Evolutionary conservation across 2,113 vertebrate species (phyloP).

Genomic region (Leucoraja erinaceus): DNA sequence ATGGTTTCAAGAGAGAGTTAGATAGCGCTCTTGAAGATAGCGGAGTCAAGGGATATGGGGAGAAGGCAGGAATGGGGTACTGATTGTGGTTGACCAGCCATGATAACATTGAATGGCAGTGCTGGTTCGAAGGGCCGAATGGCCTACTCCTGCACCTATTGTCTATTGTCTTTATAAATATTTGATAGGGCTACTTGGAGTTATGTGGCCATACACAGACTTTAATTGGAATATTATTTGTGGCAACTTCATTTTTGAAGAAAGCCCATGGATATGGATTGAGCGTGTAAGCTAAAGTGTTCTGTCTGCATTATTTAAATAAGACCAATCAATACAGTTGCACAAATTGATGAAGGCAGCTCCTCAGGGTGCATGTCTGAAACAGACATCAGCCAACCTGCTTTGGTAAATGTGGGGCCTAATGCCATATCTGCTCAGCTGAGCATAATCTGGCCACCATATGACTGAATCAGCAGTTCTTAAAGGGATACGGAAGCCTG

Average conservation of each 20-base stretch:
- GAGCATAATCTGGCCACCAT: no score
- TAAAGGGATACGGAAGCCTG: background rate
- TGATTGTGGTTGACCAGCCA: no score
- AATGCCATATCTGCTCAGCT: background rate
- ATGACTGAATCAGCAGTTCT: background rate
- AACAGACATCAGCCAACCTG: background rate
- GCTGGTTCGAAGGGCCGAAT: no score
- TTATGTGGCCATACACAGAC: background rate
- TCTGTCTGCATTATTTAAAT: background rate
- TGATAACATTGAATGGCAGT: no score
- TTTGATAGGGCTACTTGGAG: background rate
- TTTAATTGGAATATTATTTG: background rate
- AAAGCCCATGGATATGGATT: background rate
- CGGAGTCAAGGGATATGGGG: no score
- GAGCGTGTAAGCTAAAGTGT: background rate
- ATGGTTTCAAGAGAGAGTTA: no score
- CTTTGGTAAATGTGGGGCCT: background rate
- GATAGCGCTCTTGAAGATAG: no score
- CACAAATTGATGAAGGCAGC: background rate
- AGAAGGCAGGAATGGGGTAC: no score
- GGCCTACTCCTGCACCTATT: no score
- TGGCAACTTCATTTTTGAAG: conserved; percentile 16
- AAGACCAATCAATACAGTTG: background rate
- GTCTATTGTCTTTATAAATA: background rate
- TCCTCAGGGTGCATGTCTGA: background rate